Conservation (phyloP, 2,888 invertebrate species). For the Helleia helle region DNA sequence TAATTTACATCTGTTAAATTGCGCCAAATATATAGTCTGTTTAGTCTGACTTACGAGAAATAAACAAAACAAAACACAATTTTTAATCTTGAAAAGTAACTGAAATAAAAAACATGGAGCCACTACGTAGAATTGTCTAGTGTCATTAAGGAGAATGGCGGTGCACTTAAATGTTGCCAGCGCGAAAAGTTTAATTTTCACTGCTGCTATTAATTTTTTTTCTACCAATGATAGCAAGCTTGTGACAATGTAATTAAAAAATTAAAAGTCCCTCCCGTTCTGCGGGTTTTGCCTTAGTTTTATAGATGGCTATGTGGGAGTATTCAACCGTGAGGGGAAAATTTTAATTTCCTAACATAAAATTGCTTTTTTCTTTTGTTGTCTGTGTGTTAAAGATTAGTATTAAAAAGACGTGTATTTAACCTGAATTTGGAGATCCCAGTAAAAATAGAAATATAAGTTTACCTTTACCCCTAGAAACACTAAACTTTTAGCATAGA, state of each 20-base stretch:
- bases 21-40: too few relatives aligned
- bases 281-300: constrained; percentile 1
- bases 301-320: too few relatives aligned
- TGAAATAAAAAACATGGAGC: constrained; percentile 24
- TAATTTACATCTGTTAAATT: too few relatives aligned
- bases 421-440: too few relatives aligned
- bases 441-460: too few relatives aligned
- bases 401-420: too few relatives aligned
- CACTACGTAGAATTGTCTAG: constrained; percentile 30
- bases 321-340: constrained; percentile 1
- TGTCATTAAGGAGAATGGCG: constrained; percentile 50
- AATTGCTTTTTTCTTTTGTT: too few relatives aligned
- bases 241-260: constrained; percentile 31
- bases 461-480: too few relatives aligned
- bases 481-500: too few relatives aligned
- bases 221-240: constrained; percentile 28
- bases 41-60: constrained; percentile 8
- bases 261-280: constrained; percentile 20
- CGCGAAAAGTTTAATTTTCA: constrained; percentile 29
- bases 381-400: constrained; percentile 17
- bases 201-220: constrained; percentile 30
- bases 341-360: constrained; percentile 11
- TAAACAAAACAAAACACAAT: constrained; percentile 22
- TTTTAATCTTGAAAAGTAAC: constrained; percentile 25
- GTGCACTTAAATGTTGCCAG: constrained; percentile 45